Base-by-base conservation (phyloP, 37 sponge, comb jelly and placozoan species). In the Ianthella basta region DNA sequence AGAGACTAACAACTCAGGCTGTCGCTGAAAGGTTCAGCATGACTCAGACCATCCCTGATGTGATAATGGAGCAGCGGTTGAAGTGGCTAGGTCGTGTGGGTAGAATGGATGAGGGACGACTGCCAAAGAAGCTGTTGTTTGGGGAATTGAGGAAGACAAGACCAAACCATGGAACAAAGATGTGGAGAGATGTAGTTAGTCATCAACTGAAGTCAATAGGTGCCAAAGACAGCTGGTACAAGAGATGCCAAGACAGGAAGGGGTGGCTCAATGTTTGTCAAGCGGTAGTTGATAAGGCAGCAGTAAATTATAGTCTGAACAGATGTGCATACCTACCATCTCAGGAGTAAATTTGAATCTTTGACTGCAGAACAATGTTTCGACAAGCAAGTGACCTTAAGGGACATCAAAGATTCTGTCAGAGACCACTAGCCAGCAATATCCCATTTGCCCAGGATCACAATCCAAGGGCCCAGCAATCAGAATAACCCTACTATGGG, bases 61-160 rank as follows among this genome's bases (percentile, higher is more conserved):
- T 77, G 39, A 77, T 77, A 13, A 77, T 77, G 79, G 79, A 77
- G 54, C 16, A 23, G 79, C 13, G 79, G 79, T 77, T 77, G 79
- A 37, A 77, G 79, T 77, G 79, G 79, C 79, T 77, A 23, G 79
- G 79, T n/a, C 79, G 32, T 77, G 54, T 77, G 41, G 79, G 79
- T 20, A 50, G 38, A 50, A 77, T 77, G 79, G 54, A 77, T 44
- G 79, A 21, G 21, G 79, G 55, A 44, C 50, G 55, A 23, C 37
- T 77, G 38, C 79, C 44, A 36, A 77, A 77, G 79, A 77, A n/a
- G 68, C 23, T 66, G 68, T 23, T 66, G 68, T 66, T n/a, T n/a
- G n/a, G n/a, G n/a, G n/a, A n/a, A n/a, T 66, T 66, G 68, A 77
- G 79, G 41, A 77, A 77, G 79, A 77, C 50, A 44, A 18, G 79